Evolutionary conservation across 2,797 vertebrate genomes (phyloP).

Genomic region (Buphagus erythrorhynchus): DNA sequence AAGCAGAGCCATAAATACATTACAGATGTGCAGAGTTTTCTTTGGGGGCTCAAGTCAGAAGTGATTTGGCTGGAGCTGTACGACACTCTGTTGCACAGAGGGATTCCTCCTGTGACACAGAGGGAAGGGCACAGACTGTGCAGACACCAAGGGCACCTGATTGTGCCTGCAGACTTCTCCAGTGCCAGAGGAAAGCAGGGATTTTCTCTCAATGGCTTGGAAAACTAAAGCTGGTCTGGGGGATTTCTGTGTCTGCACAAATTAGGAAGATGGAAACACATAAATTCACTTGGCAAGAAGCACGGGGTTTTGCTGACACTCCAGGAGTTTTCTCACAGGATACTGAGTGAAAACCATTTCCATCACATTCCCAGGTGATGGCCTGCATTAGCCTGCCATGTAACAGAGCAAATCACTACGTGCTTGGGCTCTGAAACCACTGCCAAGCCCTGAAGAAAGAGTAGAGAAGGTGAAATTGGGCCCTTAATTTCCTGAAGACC

Average conservation of each 20-base stretch:
- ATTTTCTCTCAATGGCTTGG: slow-evolving; percentile 1
- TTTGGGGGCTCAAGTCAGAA: slow-evolving; percentile 32
- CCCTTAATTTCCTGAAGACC: background rate
- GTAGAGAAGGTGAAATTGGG: background rate
- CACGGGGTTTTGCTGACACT: background rate
- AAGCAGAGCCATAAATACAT: slow-evolving; percentile 53
- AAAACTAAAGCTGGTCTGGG: background rate
- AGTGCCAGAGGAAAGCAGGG: background rate
- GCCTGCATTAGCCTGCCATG: background rate
- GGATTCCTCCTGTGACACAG: background rate
- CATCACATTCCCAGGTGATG: background rate
- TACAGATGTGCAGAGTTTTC: slow-evolving; percentile 35
- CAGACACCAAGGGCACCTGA: background rate
- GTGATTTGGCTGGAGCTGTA: background rate
- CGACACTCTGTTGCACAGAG: background rate
- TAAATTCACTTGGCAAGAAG: background rate
- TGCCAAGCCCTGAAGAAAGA: background rate
- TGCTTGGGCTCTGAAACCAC: background rate
- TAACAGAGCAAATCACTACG: fast-evolving
- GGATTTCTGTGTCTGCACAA: background rate
- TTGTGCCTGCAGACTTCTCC: background rate
- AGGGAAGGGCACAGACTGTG: slow-evolving; percentile 1
- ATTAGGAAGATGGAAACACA: slow-evolving; percentile 11
- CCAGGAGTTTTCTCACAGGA: background rate
- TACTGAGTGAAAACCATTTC: background rate